A percentile compares a stretch with the other conserved stretches of the same genome.
phyloP scores from a whole-genome alignment of 2,888 invertebrate genomes.

The Xestia c-nigrum region DNA sequence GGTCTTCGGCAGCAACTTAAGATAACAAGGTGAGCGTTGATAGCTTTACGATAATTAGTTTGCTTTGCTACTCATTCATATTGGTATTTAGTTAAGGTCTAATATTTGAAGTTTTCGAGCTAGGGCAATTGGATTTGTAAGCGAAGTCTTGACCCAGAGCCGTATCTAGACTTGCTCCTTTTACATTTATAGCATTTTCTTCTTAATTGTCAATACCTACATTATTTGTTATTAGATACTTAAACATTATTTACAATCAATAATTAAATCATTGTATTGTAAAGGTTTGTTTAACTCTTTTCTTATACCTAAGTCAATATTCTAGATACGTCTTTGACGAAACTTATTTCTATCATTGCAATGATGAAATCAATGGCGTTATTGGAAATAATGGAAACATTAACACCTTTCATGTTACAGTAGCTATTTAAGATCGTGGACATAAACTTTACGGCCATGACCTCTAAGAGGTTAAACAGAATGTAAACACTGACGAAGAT shows the following conservation, averaged over 20 bases:
- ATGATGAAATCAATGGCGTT: conserved; percentile 11
- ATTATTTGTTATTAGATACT: conserved; percentile 17
- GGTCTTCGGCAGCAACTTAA: conserved; percentile 80
- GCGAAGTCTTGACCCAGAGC: conserved; percentile 11
- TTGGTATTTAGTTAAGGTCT: conserved; percentile 62
- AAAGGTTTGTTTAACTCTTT: conserved; percentile 8
- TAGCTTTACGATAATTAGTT: conserved; percentile 88
- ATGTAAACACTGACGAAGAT: conserved; percentile 6
- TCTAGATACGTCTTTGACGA: conserved; percentile 18
- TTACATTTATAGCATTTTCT: conserved; percentile 3
- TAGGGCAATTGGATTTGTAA: conserved; percentile 9
- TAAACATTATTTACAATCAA: conserved; percentile 18
- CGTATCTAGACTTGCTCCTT: background rate
- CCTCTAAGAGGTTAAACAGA: conserved; percentile 36
- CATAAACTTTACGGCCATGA: conserved; percentile 14
- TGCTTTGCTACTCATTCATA: conserved; percentile 68
- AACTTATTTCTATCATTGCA: conserved; percentile 20
- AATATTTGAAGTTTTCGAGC: conserved; percentile 36
- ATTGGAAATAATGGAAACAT: conserved; percentile 20
- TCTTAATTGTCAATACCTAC: conserved; percentile 14
- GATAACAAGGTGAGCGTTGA: conserved; percentile 89
- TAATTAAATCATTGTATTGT: conserved; percentile 12
- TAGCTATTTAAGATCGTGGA: conserved; percentile 2
- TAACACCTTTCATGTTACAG: background rate
- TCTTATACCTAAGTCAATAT: background rate